These are phyloP conservation scores for Erebia palarica DNA, from an alignment of 2,888 invertebrate species.

Conservation along the genomic window DNA sequence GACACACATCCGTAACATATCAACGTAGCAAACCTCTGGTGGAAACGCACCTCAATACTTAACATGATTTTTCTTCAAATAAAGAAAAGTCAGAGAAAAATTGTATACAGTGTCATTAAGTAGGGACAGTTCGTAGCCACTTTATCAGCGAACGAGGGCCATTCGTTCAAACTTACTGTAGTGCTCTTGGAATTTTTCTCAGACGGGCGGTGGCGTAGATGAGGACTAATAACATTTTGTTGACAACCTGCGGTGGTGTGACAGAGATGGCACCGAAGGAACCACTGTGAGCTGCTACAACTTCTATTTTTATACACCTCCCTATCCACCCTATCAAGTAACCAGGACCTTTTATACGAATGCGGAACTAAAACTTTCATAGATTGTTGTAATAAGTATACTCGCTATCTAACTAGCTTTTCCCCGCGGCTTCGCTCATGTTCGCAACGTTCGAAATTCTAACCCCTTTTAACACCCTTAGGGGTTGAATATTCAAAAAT, in stretches of 20 bases:
- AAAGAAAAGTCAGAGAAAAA: neutral
- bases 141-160: conserved; percentile 19
- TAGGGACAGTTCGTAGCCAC: neutral
- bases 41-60: neutral
- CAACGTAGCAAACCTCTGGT: too few species aligned
- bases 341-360: too few species aligned
- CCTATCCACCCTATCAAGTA: too few species aligned
- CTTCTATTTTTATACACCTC: neutral
- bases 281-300: conserved; percentile 23
- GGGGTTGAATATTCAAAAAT: too few species aligned
- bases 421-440: too few species aligned
- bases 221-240: conserved; percentile 73
- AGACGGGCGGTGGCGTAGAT: conserved; percentile 53
- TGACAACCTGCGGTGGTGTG: conserved; percentile 64
- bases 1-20: too few species aligned
- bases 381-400: too few species aligned
- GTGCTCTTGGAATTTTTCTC: conserved; percentile 45
- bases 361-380: too few species aligned
- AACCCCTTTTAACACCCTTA: too few species aligned
- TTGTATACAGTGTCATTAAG: neutral
- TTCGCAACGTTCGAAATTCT: too few species aligned
- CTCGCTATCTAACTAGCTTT: too few species aligned
- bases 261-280: conserved; percentile 53
- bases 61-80: neutral
- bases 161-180: conserved; percentile 34